A percentile compares a stretch with the other conserved stretches of the same genome.
Evolutionary conservation across 2,888 invertebrate genomes (phyloP).

Genomic region (Dioctria linearis): DNA sequence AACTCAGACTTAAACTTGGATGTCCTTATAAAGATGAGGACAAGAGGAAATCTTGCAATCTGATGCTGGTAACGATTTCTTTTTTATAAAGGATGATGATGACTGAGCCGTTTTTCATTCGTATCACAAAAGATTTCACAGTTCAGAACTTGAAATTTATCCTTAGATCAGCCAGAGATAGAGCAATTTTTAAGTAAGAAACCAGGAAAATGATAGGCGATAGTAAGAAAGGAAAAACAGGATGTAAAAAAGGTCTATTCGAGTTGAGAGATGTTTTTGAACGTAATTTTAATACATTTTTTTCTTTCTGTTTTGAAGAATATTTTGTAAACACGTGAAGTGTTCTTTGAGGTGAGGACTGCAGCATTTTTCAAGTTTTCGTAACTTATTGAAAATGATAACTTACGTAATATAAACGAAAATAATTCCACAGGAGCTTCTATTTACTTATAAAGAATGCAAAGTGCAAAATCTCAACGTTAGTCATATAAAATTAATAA

Average conservation of each 20-base stretch:
- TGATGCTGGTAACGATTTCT: not conserved
- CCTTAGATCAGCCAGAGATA: not conserved
- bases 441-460: too few relatives aligned
- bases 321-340: too few relatives aligned
- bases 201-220: not conserved
- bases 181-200: not conserved
- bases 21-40: not conserved
- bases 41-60: not conserved
- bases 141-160: not conserved
- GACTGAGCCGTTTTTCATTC: not conserved
- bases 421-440: too few relatives aligned
- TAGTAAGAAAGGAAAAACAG: not conserved
- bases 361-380: too few relatives aligned
- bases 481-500: too few relatives aligned
- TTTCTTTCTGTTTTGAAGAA: too few relatives aligned
- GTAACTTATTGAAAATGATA: too few relatives aligned
- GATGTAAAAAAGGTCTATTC: not conserved
- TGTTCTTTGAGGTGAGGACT: too few relatives aligned
- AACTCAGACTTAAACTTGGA: not conserved
- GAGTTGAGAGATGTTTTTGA: not conserved
- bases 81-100: not conserved
- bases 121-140: conserved; percentile 3
- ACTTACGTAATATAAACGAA: too few relatives aligned
- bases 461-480: too few relatives aligned
- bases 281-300: too few relatives aligned